Percentiles rank a stretch among this genome's conserved stretches.
These are phyloP conservation scores for Ctenoplectra terminalis DNA, from an alignment of 1,140 invertebrate genomes.

Conservation along the genomic window DNA sequence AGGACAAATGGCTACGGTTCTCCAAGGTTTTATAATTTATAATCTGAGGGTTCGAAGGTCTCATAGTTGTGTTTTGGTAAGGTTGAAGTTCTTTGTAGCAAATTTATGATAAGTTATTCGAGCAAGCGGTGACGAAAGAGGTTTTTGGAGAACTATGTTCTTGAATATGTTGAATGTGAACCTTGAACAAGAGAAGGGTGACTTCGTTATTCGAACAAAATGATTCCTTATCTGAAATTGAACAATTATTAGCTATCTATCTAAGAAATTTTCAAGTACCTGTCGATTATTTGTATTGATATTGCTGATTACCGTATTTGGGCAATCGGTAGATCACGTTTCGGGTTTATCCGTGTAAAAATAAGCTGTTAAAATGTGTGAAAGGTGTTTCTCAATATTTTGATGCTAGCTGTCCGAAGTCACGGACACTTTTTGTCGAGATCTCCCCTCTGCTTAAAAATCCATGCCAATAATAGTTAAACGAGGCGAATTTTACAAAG, in stretches of 20 bases:
- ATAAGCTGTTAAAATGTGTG: background rate
- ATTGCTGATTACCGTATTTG: too few relatives aligned
- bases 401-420: background rate
- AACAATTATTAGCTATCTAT: background rate
- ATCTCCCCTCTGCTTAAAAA: background rate
- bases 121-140: background rate
- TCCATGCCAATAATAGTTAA: background rate
- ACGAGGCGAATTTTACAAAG: background rate
- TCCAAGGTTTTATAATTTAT: too few relatives aligned
- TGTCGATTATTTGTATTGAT: background rate
- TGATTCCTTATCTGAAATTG: background rate
- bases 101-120: too few relatives aligned
- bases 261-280: background rate
- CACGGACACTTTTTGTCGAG: background rate
- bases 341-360: background rate
- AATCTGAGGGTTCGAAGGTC: too few relatives aligned
- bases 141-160: background rate
- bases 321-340: background rate
- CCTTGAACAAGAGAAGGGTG: background rate
- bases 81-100: too few relatives aligned
- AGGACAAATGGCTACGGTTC: background rate
- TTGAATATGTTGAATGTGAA: background rate
- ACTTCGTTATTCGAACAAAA: background rate
- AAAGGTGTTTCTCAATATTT: background rate
- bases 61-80: too few relatives aligned